Percentiles rank a stretch among this genome's conserved stretches.
Conservation (phyloP, 1,140 invertebrate genomes). For the Eurosta solidaginis region DNA sequence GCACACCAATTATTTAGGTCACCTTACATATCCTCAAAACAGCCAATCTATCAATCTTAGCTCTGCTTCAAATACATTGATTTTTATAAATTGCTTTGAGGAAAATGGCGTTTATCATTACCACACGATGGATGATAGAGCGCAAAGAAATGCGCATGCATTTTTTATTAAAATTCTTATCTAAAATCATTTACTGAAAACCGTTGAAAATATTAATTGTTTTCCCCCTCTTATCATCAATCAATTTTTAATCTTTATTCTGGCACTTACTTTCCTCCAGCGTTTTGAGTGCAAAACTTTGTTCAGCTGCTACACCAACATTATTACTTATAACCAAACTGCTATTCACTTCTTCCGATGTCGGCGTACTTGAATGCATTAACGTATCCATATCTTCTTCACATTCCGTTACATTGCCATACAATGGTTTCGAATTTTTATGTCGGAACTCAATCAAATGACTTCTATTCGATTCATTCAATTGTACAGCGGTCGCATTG, state of each 20-base stretch:
- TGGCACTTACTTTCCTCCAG: neutral
- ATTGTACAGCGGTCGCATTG: too few relatives aligned
- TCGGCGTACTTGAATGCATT: slow-evolving; percentile 39
- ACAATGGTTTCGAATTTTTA: slow-evolving; percentile 52
- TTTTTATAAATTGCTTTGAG: too few relatives aligned
- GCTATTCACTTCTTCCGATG: slow-evolving; percentile 43
- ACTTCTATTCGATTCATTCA: slow-evolving; percentile 21
- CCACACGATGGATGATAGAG: too few relatives aligned
- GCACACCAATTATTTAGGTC: too few relatives aligned
- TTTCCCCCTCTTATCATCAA: neutral
- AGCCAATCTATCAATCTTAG: too few relatives aligned
- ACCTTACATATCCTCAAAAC: too few relatives aligned
- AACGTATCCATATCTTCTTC: slow-evolving; percentile 39
- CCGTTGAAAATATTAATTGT: too few relatives aligned
- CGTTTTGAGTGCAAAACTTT: neutral
- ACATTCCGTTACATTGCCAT: slow-evolving; percentile 52
- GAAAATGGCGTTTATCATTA: too few relatives aligned
- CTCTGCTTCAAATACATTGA: too few relatives aligned
- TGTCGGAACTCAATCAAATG: slow-evolving; percentile 33
- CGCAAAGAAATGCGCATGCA: too few relatives aligned
- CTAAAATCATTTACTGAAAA: neutral
- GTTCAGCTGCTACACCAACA: neutral
- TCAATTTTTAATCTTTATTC: neutral
- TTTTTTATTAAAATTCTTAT: too few relatives aligned
- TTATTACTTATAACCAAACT: slow-evolving; percentile 7